Percentiles rank a stretch among this genome's conserved stretches.
Evolutionary conservation across 2,113 vertebrate species (phyloP).

Genomic region (Crypturellus undulatus): DNA sequence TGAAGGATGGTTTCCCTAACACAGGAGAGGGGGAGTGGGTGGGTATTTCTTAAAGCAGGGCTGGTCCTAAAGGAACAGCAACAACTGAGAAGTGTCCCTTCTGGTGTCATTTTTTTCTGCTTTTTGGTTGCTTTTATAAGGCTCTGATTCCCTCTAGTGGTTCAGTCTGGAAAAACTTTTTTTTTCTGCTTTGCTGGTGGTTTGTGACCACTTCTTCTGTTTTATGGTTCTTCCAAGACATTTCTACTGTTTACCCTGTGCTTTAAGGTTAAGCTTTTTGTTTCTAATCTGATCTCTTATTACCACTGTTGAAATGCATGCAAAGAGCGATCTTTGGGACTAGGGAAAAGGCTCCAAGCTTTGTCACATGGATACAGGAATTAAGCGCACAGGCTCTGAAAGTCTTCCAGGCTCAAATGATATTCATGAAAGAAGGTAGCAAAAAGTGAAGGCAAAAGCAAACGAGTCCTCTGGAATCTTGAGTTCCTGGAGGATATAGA

Average conservation of each 20-base stretch:
- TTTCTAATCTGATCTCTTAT: background rate
- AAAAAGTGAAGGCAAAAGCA: background rate
- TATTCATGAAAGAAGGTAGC: background rate
- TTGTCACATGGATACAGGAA: fast-evolving
- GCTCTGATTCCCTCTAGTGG: constrained; percentile 76
- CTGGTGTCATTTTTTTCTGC: background rate
- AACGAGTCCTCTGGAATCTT: background rate
- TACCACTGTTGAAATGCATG: background rate
- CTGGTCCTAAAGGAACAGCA: background rate
- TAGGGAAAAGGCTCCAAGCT: background rate
- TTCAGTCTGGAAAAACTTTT: background rate
- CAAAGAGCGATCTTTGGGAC: fast-evolving
- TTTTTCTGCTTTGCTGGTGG: background rate
- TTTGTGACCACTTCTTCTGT: background rate
- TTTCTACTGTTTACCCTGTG: background rate
- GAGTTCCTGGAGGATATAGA: background rate
- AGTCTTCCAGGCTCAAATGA: background rate
- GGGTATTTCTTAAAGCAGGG: background rate
- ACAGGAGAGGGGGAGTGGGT: background rate
- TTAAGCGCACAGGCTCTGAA: background rate
- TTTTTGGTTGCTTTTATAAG: background rate
- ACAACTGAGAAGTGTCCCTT: fast-evolving
- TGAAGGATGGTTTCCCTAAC: background rate
- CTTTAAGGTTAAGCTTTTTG: background rate
- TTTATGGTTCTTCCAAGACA: background rate